Conservation (phyloP, 1,140 invertebrate genomes). For the Lucilia cuprina region DNA sequence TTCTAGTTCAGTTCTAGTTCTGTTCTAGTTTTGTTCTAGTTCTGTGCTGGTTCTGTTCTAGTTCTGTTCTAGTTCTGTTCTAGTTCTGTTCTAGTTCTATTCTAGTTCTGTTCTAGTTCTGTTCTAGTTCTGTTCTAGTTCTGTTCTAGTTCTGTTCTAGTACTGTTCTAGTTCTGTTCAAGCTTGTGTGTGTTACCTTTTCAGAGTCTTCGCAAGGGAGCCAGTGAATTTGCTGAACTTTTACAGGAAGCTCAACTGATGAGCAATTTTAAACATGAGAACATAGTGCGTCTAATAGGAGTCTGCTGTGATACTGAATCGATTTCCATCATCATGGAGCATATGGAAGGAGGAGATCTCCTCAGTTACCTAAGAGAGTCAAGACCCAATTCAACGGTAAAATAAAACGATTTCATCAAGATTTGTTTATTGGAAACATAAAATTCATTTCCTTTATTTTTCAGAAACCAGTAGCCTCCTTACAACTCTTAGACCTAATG, state of each 20-base stretch:
- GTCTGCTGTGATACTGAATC: slow-evolving; percentile 94
- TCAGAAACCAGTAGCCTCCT: slow-evolving; percentile 65
- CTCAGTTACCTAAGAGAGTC: slow-evolving; percentile 86
- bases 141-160: too few species aligned
- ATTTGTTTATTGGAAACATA: background rate
- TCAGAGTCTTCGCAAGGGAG: slow-evolving; percentile 90
- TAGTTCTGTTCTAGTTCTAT: too few species aligned
- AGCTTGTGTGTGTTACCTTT: background rate
- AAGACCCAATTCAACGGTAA: slow-evolving; percentile 67
- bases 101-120: too few species aligned
- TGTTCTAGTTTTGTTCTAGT: too few species aligned
- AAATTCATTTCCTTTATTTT: slow-evolving; percentile 40
- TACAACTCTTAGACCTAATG: slow-evolving; percentile 84
- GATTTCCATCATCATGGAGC: slow-evolving; percentile 92
- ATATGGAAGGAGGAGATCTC: slow-evolving; percentile 97
- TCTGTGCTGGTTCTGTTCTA: too few species aligned
- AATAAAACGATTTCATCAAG: background rate
- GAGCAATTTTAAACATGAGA: slow-evolving; percentile 96
- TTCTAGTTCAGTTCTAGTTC: too few species aligned
- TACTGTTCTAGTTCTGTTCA: too few species aligned
- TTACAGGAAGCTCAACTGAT: slow-evolving; percentile 96
- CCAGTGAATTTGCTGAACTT: slow-evolving; percentile 93
- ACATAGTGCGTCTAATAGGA: slow-evolving; percentile 90
- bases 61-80: too few species aligned
- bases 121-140: too few species aligned